phyloP scores from a whole-genome alignment of 2,113 vertebrate species.

The Laticauda laticaudata region DNA sequence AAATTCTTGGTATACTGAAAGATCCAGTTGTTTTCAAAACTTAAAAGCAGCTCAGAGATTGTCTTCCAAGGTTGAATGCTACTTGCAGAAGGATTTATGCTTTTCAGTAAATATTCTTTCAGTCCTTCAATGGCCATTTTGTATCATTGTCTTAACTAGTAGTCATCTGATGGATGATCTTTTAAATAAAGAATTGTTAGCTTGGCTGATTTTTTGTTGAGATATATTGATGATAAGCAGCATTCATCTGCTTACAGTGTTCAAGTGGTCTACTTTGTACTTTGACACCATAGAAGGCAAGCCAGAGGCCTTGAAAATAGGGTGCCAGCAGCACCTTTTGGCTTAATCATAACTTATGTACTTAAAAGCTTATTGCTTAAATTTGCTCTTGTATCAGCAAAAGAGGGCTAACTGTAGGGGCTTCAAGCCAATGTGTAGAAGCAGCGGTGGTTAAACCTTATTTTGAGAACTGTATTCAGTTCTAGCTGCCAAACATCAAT shows the following conservation, averaged over 20 bases:
- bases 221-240: not conserved
- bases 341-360: not conserved
- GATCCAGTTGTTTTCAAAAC: not conserved
- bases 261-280: not conserved
- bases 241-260: not conserved
- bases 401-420: not conserved
- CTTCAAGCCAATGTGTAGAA: not conserved
- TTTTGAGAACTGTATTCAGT: not conserved
- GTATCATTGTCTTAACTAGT: not conserved
- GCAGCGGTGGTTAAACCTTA: not conserved
- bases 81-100: not conserved
- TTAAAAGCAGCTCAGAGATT: not conserved
- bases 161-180: not conserved
- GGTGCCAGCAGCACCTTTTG: not conserved
- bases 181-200: not conserved
- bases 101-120: not conserved
- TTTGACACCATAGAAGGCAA: not conserved
- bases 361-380: not conserved
- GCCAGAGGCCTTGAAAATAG: not conserved
- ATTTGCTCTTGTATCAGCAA: not conserved
- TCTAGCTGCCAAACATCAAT: not conserved
- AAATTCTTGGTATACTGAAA: not conserved
- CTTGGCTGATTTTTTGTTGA: not conserved
- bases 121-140: not conserved
- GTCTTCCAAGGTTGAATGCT: not conserved